These are phyloP conservation scores for Mycalesis mineus DNA, from an alignment of 2,888 invertebrate species.

Conservation along the genomic window DNA sequence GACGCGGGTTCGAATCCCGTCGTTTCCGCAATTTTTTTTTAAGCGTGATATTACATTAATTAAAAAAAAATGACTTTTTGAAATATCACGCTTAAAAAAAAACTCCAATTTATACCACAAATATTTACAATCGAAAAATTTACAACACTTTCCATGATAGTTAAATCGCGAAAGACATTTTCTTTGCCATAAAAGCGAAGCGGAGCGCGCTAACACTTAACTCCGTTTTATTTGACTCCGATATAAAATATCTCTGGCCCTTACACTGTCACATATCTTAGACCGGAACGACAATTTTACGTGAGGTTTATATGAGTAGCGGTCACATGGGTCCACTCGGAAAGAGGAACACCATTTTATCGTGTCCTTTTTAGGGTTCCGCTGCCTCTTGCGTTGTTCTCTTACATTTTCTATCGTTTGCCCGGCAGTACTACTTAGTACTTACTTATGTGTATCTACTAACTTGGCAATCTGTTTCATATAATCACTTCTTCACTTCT, in stretches of 20 bases:
- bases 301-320: slow-evolving; percentile 16
- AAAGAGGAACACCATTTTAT: slow-evolving; percentile 2
- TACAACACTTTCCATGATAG: not conserved
- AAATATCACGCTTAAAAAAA: too few species aligned
- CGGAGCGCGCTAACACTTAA: slow-evolving; percentile 30
- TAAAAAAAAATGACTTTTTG: too few species aligned
- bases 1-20: too few species aligned
- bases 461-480: too few species aligned
- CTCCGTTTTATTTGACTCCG: slow-evolving; percentile 20
- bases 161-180: slow-evolving; percentile 11
- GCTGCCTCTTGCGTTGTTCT: too few species aligned
- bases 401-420: too few species aligned
- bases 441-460: too few species aligned
- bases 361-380: not conserved
- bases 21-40: too few species aligned
- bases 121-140: not conserved
- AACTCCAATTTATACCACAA: too few species aligned
- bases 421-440: too few species aligned
- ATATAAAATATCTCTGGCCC: slow-evolving; percentile 20
- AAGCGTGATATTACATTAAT: too few species aligned
- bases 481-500: too few species aligned
- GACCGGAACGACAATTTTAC: slow-evolving; percentile 16
- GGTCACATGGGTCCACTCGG: slow-evolving; percentile 14
- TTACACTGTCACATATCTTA: slow-evolving; percentile 18
- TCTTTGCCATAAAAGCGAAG: slow-evolving; percentile 11